Conservation (phyloP, 2,888 invertebrate species). For the Nycteola revayana region DNA sequence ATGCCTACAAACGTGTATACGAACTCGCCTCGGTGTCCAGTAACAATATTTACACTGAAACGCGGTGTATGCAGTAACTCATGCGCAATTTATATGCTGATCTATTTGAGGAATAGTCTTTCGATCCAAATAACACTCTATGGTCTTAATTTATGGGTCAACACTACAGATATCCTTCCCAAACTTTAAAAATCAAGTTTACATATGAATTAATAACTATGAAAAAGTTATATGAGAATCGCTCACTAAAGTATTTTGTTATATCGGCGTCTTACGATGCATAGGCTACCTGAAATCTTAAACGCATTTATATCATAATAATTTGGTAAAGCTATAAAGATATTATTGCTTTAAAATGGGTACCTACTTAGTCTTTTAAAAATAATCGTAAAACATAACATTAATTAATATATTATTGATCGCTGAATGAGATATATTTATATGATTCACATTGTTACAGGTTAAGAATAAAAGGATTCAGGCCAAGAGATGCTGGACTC, state of each 20-base stretch:
- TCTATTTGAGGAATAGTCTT: slow-evolving; percentile 52
- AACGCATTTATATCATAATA: too few species aligned
- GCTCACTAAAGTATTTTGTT: too few species aligned
- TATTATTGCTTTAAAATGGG: slow-evolving; percentile 15
- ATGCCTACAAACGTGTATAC: too few species aligned
- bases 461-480: slow-evolving; percentile 71
- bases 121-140: slow-evolving; percentile 38
- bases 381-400: slow-evolving; percentile 24
- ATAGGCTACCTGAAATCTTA: too few species aligned
- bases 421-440: background rate
- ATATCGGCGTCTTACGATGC: too few species aligned
- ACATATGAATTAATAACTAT: too few species aligned
- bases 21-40: slow-evolving; percentile 16
- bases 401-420: slow-evolving; percentile 12
- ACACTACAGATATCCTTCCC: too few species aligned
- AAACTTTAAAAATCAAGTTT: too few species aligned
- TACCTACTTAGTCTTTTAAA: slow-evolving; percentile 16
- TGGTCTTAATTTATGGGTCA: too few species aligned
- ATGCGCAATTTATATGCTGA: slow-evolving; percentile 36
- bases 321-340: too few species aligned
- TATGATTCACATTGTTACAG: slow-evolving; percentile 39
- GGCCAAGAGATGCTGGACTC: slow-evolving; percentile 67
- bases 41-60: slow-evolving; percentile 31
- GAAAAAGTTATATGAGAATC: too few species aligned
- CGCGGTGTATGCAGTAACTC: slow-evolving; percentile 44